Evolutionary conservation across 1,140 invertebrate species (phyloP), one percentile per base, ranked within the genome.

Genomic region (Pseudoatta argentina): DNA sequence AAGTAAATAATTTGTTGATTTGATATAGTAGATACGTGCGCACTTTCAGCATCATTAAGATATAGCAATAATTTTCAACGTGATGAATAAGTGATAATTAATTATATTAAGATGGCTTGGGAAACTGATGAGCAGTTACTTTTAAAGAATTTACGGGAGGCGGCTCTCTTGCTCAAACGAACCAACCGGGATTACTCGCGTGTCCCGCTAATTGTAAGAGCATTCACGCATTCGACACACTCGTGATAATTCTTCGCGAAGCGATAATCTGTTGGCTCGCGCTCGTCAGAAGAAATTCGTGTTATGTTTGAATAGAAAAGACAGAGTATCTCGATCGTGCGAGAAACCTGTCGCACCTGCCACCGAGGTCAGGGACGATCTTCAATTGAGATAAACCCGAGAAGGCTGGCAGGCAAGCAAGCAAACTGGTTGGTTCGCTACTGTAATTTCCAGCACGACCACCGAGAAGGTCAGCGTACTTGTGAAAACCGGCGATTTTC

Each of bases 341-440:
- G 61, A 63, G 53, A 88, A 88, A 77, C 55, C 63, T 88, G 86
- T 88, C 88, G 72, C 87, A 82, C 79, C 76, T 87, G 87, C 72
- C 69, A 85, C 63, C 75, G 85, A 90, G 88, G 88, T 91, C 90
- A 91, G 85, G 88, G 88, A 86, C 90, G 88, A 88, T 90, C 34
- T 71, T 59, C 85, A 18, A 57, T 34, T 6, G 79, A 79, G 88
- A 91, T 91, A 91, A 90, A 85, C 77, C 69, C 78, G 44, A 77
- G 75, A 63, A 71, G 82, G 86, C 48, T 39, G 71, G 61, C 48
- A 51, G 71, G 61, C 83, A 66, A 55, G 55, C 53, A 69, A 73
- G 77, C 83, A 85, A 85, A 78, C 75, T 85, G 72, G 72, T 85
- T 85, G 83, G 24, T 71, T 63, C 72, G 57, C 55, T 71, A 53